These are phyloP conservation scores for Oligia latruncula DNA, from an alignment of 2,888 invertebrate species.

Conservation along the genomic window DNA sequence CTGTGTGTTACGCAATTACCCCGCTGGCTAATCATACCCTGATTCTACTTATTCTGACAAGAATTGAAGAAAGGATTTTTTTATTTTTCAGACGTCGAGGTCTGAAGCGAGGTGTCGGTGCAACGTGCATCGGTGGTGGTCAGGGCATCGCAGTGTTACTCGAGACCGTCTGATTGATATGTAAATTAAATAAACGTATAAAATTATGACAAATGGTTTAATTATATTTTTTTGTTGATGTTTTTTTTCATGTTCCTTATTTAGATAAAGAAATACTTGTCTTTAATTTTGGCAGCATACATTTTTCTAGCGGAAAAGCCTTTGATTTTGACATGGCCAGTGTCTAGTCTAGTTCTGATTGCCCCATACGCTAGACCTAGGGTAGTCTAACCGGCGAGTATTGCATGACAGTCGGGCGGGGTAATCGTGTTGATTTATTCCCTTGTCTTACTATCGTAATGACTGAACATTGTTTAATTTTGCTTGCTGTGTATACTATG, in stretches of 20 bases:
- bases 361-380: too few relatives aligned
- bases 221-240: too few relatives aligned
- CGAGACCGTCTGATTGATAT: conserved; percentile 89
- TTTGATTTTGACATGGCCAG: background rate
- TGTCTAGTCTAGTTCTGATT: too few relatives aligned
- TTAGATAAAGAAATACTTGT: background rate
- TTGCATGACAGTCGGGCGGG: background rate
- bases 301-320: background rate
- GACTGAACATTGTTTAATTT: too few relatives aligned
- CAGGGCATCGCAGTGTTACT: conserved; percentile 98
- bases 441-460: background rate
- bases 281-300: background rate
- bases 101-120: conserved; percentile 96
- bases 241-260: background rate
- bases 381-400: background rate
- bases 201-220: background rate
- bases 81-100: conserved; percentile 92
- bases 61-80: background rate
- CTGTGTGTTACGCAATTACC: too few relatives aligned
- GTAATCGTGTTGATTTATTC: too few relatives aligned
- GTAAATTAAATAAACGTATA: background rate
- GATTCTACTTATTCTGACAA: background rate
- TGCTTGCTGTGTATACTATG: background rate
- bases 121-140: conserved; percentile 99
- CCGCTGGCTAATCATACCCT: background rate